Evolutionary conservation across 2,797 vertebrate genomes (phyloP).

Genomic region (Phyllotis vaccarum): DNA sequence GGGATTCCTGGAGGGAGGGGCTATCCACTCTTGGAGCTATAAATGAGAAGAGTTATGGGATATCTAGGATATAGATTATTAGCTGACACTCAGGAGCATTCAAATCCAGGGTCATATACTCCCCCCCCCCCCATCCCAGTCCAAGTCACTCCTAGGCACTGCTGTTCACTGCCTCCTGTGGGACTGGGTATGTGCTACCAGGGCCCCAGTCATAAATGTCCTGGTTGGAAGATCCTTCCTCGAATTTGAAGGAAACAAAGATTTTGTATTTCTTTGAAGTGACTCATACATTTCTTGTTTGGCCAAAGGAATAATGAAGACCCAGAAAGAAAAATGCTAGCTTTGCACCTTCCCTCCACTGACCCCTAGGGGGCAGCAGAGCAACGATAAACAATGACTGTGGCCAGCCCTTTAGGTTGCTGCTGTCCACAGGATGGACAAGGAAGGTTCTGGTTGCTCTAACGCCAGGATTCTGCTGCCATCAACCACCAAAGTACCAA

Average conservation of each 20-base stretch:
- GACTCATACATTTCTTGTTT: neutral
- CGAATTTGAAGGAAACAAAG: neutral
- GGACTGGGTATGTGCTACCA: neutral
- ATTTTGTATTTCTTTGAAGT: neutral
- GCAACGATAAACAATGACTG: neutral
- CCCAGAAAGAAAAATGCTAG: neutral
- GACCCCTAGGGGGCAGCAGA: conserved; percentile 70
- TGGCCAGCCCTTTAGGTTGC: rapidly evolving
- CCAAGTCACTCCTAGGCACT: neutral
- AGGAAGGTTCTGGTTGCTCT: neutral
- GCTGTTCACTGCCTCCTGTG: neutral
- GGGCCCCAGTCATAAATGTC: neutral
- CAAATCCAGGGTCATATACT: neutral
- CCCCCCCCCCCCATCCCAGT: neutral
- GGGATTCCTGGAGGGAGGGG: neutral
- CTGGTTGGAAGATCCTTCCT: neutral
- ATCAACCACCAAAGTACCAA: no score
- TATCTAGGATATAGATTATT: neutral
- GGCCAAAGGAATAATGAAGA: neutral
- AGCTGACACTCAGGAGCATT: neutral
- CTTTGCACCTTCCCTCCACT: neutral
- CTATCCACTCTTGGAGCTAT: neutral
- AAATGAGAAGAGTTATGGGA: neutral
- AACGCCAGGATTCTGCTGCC: neutral
- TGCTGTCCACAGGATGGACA: no score